Conservation (phyloP, 2,888 invertebrate genomes). For the Aphodius sticticus region DNA sequence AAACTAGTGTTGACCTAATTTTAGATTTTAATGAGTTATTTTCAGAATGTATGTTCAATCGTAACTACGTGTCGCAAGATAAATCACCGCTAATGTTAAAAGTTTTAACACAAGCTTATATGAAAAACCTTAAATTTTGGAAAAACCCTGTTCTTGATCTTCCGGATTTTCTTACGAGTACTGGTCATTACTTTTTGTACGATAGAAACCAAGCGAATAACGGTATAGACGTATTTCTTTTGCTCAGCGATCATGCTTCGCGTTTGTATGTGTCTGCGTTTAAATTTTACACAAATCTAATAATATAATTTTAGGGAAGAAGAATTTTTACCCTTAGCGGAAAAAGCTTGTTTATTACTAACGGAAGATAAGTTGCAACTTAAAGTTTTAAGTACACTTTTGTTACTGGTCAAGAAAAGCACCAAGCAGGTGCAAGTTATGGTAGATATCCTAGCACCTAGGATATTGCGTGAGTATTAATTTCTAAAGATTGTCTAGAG, state of each 20-base stretch:
- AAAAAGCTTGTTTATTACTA: constrained; percentile 59
- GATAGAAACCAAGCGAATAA: neutral
- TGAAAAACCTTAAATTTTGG: constrained; percentile 46
- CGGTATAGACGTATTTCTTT: constrained; percentile 30
- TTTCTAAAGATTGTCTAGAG: neutral
- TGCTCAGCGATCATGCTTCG: constrained; percentile 30
- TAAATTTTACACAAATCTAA: neutral
- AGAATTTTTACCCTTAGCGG: constrained; percentile 63
- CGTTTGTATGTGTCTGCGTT: neutral
- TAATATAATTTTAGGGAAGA: constrained; percentile 47
- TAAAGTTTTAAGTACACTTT: constrained; percentile 65
- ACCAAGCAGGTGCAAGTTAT: constrained; percentile 63
- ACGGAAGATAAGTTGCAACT: constrained; percentile 62
- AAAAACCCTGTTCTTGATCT: constrained; percentile 45
- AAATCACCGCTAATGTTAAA: constrained; percentile 27
- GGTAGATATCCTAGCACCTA: constrained; percentile 58
- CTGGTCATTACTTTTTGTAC: constrained; percentile 29
- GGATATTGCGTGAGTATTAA: constrained; percentile 59
- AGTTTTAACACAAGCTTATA: constrained; percentile 10
- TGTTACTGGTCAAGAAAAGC: constrained; percentile 66
- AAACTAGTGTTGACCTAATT: neutral
- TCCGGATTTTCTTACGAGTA: constrained; percentile 38
- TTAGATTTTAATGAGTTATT: constrained; percentile 12
- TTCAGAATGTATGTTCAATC: constrained; percentile 44
- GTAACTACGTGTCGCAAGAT: constrained; percentile 39